These are phyloP conservation scores for Pogonognathellus flavescens DNA, from an alignment of 1,140 invertebrate genomes.

Conservation along the genomic window DNA sequence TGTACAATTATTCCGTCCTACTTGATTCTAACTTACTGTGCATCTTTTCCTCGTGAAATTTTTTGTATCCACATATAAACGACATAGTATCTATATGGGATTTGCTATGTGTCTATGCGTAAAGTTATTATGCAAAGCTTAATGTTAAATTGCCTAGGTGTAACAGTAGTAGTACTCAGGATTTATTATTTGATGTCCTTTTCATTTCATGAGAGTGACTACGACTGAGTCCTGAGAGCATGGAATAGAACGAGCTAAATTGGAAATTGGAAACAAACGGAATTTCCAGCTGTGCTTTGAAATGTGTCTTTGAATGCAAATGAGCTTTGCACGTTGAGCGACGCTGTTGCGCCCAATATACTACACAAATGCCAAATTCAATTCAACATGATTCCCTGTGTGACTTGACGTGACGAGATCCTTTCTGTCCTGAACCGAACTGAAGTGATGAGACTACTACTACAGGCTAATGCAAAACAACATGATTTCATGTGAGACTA, in stretches of 20 bases:
- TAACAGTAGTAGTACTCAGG: neutral
- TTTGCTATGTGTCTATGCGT: neutral
- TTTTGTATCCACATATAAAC: neutral
- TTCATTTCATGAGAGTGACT: slow-evolving; percentile 12
- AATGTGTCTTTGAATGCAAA: slow-evolving; percentile 54
- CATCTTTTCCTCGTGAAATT: too few relatives aligned
- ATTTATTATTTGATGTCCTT: slow-evolving; percentile 18
- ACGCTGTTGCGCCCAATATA: slow-evolving; percentile 29
- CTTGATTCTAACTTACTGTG: too few relatives aligned
- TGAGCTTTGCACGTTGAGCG: slow-evolving; percentile 45
- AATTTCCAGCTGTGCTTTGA: slow-evolving; percentile 51
- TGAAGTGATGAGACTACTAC: slow-evolving; percentile 11
- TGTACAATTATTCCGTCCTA: too few relatives aligned
- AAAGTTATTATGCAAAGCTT: neutral
- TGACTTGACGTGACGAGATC: slow-evolving; percentile 43
- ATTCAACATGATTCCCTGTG: slow-evolving; percentile 39
- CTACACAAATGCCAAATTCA: slow-evolving; percentile 33
- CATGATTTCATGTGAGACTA: slow-evolving; percentile 35
- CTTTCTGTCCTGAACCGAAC: slow-evolving; percentile 27
- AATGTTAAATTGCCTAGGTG: slow-evolving; percentile 6
- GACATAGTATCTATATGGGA: neutral
- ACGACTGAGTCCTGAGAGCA: slow-evolving; percentile 1
- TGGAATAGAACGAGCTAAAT: slow-evolving; percentile 33
- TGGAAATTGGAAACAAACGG: slow-evolving; percentile 47
- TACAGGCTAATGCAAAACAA: slow-evolving; percentile 15